These are phyloP conservation scores for Cathartes aura DNA, from an alignment of 2,113 vertebrate species.

Conservation along the genomic window DNA sequence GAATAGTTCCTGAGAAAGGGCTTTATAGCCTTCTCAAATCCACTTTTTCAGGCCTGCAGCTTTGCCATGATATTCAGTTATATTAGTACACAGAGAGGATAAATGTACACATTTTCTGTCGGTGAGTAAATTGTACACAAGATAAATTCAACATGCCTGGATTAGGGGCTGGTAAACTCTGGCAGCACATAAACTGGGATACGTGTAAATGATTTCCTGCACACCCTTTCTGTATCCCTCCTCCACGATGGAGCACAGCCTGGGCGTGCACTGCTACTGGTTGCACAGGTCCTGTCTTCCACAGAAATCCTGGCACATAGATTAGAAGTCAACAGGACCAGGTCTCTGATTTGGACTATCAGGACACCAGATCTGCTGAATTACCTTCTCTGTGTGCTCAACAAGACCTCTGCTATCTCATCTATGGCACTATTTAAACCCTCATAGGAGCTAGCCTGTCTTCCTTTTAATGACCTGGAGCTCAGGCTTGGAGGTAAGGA, in stretches of 20 bases:
- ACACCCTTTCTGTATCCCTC: not conserved
- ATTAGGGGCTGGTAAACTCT: not conserved
- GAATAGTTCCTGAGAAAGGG: not conserved
- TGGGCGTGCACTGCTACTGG: not conserved
- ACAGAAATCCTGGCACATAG: not conserved
- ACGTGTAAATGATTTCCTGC: accelerated
- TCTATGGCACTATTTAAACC: not conserved
- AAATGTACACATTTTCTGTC: not conserved
- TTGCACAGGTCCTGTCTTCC: not conserved
- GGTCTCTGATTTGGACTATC: not conserved
- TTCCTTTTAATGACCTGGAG: not conserved
- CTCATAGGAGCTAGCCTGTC: accelerated
- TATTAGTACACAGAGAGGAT: not conserved
- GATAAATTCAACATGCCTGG: not conserved
- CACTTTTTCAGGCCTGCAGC: not conserved
- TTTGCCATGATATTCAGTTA: not conserved
- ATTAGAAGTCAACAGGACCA: not conserved
- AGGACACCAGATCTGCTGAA: not conserved
- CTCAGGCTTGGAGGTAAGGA: not conserved
- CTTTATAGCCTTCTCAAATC: not conserved
- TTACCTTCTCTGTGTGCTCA: not conserved
- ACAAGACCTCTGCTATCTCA: not conserved
- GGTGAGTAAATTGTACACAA: not conserved
- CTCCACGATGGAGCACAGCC: not conserved
- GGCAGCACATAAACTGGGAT: not conserved